Conservation (phyloP, 1,140 invertebrate genomes). For the Drosophila malerkotliana region DNA sequence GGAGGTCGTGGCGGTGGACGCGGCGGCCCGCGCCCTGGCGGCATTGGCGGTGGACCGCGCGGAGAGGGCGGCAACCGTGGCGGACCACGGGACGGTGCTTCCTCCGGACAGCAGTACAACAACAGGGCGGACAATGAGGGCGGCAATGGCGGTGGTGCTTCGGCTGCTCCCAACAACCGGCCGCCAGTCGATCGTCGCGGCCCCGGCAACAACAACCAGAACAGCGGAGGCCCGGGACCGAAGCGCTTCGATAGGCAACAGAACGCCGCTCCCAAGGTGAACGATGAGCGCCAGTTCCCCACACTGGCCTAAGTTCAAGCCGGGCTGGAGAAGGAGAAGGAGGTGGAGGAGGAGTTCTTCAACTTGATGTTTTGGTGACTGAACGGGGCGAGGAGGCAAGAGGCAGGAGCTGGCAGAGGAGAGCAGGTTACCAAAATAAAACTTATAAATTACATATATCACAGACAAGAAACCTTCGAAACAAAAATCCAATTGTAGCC, state of each 20-base stretch:
- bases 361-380: slow-evolving; percentile 36
- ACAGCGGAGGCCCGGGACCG: slow-evolving; percentile 35
- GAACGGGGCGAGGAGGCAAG: not conserved
- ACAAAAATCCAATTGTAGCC: slow-evolving; percentile 37
- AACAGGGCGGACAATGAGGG: slow-evolving; percentile 34
- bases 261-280: slow-evolving; percentile 93
- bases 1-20: slow-evolving; percentile 87
- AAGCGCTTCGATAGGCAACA: slow-evolving; percentile 75
- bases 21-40: slow-evolving; percentile 87
- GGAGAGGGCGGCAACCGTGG: slow-evolving; percentile 69
- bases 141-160: slow-evolving; percentile 41
- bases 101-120: slow-evolving; percentile 29
- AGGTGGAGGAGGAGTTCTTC: slow-evolving; percentile 12
- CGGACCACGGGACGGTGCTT: slow-evolving; percentile 52
- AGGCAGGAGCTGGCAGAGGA: slow-evolving; percentile 5
- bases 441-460: slow-evolving; percentile 50
- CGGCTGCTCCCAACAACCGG: slow-evolving; percentile 63
- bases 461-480: slow-evolving; percentile 40
- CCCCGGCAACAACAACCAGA: slow-evolving; percentile 59
- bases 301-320: slow-evolving; percentile 87
- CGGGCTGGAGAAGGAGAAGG: not conserved
- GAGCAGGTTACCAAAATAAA: slow-evolving; percentile 54
- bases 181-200: slow-evolving; percentile 71
- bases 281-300: slow-evolving; percentile 97
- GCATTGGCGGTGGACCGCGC: slow-evolving; percentile 85